These are phyloP conservation scores for Tigriopus japonicus DNA, from an alignment of 1,140 invertebrate species.

Conservation along the genomic window DNA sequence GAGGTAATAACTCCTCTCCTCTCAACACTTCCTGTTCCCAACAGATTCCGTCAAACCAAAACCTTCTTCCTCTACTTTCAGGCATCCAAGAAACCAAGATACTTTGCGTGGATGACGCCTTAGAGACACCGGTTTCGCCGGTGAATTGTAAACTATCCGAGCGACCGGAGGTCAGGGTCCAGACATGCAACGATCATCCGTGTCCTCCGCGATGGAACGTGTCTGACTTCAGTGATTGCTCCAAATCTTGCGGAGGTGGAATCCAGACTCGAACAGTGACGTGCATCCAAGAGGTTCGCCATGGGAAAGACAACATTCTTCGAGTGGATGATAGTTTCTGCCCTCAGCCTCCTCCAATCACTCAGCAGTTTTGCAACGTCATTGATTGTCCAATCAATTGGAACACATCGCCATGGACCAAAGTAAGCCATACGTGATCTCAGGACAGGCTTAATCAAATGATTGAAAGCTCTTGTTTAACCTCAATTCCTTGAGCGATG, in stretches of 20 bases:
- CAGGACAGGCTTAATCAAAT: too few species aligned
- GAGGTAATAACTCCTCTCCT: conserved; percentile 28
- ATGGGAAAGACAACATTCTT: conserved; percentile 61
- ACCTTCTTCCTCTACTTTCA: conserved; percentile 10
- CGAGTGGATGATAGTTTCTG: conserved; percentile 74
- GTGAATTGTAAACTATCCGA: conserved; percentile 58
- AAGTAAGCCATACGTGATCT: conserved; percentile 28
- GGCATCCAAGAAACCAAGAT: conserved; percentile 67
- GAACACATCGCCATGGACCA: conserved; percentile 60
- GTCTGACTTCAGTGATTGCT: conserved; percentile 46
- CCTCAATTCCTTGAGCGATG: too few species aligned
- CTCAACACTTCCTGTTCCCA: conserved; percentile 18
- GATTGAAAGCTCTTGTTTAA: too few species aligned
- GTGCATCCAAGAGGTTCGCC: conserved; percentile 70
- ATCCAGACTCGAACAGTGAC: conserved; percentile 34
- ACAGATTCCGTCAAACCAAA: not conserved
- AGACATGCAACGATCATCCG: conserved; percentile 78
- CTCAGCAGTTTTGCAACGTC: conserved; percentile 74
- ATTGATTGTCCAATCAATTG: conserved; percentile 72
- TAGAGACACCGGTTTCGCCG: conserved; percentile 57
- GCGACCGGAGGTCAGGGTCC: conserved; percentile 67
- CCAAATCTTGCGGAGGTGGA: conserved; percentile 76
- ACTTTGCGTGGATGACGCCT: conserved; percentile 67
- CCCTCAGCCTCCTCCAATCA: conserved; percentile 58
- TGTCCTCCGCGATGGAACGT: conserved; percentile 58